Percentiles rank a stretch among this genome's conserved stretches.
phyloP scores from a whole-genome alignment of 1,140 invertebrate species.

The Cataglyphis hispanica region DNA sequence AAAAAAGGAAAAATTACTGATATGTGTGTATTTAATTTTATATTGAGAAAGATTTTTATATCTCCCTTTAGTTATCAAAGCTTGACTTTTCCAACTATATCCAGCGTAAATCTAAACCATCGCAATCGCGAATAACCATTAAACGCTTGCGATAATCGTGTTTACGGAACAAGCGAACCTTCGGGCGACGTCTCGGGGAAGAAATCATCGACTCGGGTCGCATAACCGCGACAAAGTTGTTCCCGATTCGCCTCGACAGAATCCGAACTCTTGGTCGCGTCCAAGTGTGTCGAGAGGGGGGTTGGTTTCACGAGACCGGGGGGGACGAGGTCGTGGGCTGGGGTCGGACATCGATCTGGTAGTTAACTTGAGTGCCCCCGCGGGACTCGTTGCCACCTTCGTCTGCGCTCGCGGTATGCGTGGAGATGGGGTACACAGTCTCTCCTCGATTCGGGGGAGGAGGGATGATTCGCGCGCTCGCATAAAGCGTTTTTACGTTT shows the following conservation, averaged over 20 bases:
- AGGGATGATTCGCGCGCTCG: conserved; percentile 27
- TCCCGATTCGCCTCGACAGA: conserved; percentile 44
- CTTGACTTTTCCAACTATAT: not conserved
- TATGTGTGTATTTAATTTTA: no score
- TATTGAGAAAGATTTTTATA: no score
- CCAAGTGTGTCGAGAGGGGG: conserved; percentile 48
- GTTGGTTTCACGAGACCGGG: conserved; percentile 46
- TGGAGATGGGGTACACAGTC: conserved; percentile 39
- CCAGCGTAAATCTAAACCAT: not conserved
- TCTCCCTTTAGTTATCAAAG: no score
- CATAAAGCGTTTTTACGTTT: conserved; percentile 72
- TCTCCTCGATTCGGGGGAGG: conserved; percentile 32
- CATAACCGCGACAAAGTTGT: conserved; percentile 59
- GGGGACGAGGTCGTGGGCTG: conserved; percentile 59
- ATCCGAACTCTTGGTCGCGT: conserved; percentile 36
- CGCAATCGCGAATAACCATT: conserved; percentile 10
- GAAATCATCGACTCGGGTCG: conserved; percentile 12
- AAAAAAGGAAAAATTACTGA: no score
- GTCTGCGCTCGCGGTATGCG: conserved; percentile 45
- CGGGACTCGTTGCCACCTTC: conserved; percentile 83
- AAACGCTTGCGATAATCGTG: not conserved
- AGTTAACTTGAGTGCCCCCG: conserved; percentile 84
- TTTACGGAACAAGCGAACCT: conserved; percentile 36
- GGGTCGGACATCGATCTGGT: conserved; percentile 84
- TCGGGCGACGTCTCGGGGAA: conserved; percentile 25